These are phyloP conservation scores for Shinisaurus crocodilurus DNA, from an alignment of 2,113 vertebrate genomes.

Conservation along the genomic window DNA sequence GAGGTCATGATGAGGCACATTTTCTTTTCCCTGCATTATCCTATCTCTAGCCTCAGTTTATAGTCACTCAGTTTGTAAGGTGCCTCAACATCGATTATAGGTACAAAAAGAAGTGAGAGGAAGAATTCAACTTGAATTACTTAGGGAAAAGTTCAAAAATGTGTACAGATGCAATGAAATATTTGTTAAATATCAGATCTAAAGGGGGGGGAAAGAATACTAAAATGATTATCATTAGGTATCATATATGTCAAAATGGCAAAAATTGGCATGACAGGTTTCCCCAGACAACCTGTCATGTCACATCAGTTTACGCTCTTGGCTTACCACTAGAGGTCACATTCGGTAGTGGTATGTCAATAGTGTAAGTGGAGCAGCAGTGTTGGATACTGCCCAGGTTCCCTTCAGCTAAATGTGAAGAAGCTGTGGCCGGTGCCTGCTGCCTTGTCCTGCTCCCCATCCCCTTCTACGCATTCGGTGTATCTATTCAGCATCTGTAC, in stretches of 20 bases:
- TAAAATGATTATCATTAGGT: background rate
- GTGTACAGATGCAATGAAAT: background rate
- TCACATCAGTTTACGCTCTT: no score
- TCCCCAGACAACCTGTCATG: no score
- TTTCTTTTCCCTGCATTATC: constrained; percentile 16
- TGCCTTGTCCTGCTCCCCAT: background rate
- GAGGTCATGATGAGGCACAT: background rate
- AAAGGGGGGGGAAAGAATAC: background rate
- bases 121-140: background rate
- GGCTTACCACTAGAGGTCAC: no score
- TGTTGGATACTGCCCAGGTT: background rate
- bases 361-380: no score
- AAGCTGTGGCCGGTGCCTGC: no score
- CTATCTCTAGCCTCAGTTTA: background rate
- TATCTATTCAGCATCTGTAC: background rate
- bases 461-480: background rate
- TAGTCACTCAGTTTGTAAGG: background rate
- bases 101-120: background rate
- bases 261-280: no score
- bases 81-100: background rate
- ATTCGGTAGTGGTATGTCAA: no score
- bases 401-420: background rate
- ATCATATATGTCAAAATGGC: background rate
- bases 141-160: background rate
- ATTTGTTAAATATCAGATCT: background rate